Conservation (phyloP, 2,888 invertebrate genomes). For the Andrena bucephala region DNA sequence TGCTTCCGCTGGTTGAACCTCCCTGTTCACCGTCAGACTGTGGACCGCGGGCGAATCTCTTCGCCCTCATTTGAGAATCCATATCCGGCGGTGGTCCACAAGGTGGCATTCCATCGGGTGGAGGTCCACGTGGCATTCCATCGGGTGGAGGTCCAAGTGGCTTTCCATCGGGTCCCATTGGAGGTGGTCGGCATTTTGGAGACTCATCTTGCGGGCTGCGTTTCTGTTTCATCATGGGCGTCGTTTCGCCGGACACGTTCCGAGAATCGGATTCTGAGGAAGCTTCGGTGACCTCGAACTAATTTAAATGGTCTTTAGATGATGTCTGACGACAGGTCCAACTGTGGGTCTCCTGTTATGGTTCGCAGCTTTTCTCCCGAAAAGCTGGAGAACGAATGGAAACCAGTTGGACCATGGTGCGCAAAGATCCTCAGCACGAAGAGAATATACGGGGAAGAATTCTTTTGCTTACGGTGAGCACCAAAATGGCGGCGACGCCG, state of each 20-base stretch:
- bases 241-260: too few relatives aligned
- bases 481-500: conserved; percentile 6
- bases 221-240: not conserved
- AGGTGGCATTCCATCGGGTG: not conserved
- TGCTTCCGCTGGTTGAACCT: not conserved
- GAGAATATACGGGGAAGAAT: not conserved
- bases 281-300: conserved; percentile 24
- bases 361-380: not conserved
- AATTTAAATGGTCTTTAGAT: not conserved
- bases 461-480: conserved; percentile 35
- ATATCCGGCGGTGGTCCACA: not conserved
- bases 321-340: not conserved
- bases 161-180: too few relatives aligned
- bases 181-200: not conserved
- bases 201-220: conserved; percentile 3
- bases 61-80: not conserved
- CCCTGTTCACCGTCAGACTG: not conserved
- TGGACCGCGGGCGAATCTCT: not conserved
- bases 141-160: not conserved
- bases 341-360: not conserved
- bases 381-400: not conserved
- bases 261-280: not conserved
- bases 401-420: not conserved
- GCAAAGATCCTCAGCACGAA: not conserved
- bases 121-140: not conserved